Evolutionary conservation across 2,113 vertebrate genomes (phyloP).

Genomic region (Erpornis zantholeuca): DNA sequence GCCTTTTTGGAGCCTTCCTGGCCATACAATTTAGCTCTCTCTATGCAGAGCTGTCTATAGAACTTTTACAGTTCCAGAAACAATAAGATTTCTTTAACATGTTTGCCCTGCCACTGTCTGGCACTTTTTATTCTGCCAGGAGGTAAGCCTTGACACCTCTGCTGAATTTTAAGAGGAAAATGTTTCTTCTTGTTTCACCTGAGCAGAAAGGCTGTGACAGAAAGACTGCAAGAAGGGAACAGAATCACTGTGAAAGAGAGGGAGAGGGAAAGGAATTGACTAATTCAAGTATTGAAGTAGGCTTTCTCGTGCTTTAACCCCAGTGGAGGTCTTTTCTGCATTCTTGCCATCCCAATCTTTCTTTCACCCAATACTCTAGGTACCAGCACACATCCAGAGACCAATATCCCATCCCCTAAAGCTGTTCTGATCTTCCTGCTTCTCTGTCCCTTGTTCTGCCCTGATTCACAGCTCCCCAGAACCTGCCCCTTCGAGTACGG

Average conservation of each 20-base stretch:
- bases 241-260: not conserved
- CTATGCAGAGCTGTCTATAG: not conserved
- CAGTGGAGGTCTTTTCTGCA: not conserved
- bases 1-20: not conserved
- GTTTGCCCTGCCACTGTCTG: constrained; percentile 28
- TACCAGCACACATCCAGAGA: not conserved
- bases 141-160: constrained; percentile 22
- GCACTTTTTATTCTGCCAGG: constrained; percentile 34
- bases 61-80: constrained; percentile 18
- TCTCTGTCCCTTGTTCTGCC: not conserved
- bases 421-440: not conserved
- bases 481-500: not conserved
- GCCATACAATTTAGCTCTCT: not conserved
- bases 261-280: not conserved
- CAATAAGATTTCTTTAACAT: constrained; percentile 4
- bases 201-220: not conserved
- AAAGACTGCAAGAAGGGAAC: not conserved
- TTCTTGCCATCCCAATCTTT: not conserved
- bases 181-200: constrained; percentile 20
- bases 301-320: not conserved
- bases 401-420: not conserved
- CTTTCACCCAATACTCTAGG: not conserved
- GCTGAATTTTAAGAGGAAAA: constrained; percentile 38
- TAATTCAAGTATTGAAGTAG: not conserved
- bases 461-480: not conserved